Conservation (phyloP, 1,140 invertebrate genomes). For the Temnothorax nylanderi region DNA sequence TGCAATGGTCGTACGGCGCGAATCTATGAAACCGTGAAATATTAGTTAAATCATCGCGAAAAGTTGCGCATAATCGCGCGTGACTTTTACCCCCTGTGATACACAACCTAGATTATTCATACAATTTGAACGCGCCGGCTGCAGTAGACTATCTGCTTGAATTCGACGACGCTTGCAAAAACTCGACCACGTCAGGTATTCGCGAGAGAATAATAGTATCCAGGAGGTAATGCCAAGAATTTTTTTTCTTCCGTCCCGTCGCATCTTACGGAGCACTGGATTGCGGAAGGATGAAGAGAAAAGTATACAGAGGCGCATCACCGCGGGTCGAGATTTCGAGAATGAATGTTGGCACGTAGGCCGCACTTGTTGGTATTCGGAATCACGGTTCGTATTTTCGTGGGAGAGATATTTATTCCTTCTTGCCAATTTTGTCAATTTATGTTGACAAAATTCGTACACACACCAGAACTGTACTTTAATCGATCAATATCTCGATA, state of each 20-base stretch:
- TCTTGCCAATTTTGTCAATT: not conserved
- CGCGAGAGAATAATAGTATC: conserved; percentile 33
- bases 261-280: not conserved
- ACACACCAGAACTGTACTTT: not conserved
- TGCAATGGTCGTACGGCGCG: not conserved
- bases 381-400: not conserved
- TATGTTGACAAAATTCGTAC: not conserved
- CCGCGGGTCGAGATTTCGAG: conserved; percentile 28
- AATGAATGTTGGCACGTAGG: conserved; percentile 39
- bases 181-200: not conserved
- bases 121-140: not conserved
- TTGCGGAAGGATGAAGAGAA: conserved; percentile 15
- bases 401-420: conserved; percentile 12
- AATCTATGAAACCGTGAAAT: conserved; percentile 8
- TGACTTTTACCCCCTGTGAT: not conserved
- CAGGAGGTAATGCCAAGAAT: conserved; percentile 40
- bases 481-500: not conserved
- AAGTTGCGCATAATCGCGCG: not conserved
- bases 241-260: not conserved
- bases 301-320: conserved; percentile 1
- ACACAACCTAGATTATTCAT: not conserved
- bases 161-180: conserved; percentile 3
- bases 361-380: conserved; percentile 29
- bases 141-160: not conserved
- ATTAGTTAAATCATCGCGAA: conserved; percentile 12